A percentile compares a stretch with the other conserved stretches of the same genome.
These are phyloP conservation scores for Sorex maritimensis DNA, from an alignment of 2,797 vertebrate genomes.

Conservation along the genomic window DNA sequence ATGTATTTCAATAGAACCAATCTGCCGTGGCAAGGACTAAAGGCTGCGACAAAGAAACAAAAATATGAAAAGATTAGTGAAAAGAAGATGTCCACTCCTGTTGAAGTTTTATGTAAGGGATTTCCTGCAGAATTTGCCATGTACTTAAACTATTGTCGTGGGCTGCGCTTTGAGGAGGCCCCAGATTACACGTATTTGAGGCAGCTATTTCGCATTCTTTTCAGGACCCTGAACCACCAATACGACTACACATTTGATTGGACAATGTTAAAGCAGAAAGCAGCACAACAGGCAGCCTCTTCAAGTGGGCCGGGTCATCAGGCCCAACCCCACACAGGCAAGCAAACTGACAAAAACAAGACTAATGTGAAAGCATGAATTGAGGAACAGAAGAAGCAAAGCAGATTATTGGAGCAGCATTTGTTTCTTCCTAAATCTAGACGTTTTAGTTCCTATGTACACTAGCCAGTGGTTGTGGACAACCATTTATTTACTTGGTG, in stretches of 20 bases:
- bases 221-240: slow-evolving; percentile 95
- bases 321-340: slow-evolving; percentile 99
- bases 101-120: slow-evolving; percentile 94
- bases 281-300: too few species aligned
- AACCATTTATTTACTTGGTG: slow-evolving; percentile 95
- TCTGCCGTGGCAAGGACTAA: slow-evolving; percentile 94
- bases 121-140: slow-evolving; percentile 93
- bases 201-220: slow-evolving; percentile 94
- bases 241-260: slow-evolving; percentile 90
- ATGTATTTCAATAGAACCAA: slow-evolving; percentile 96
- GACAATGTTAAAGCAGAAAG: too few species aligned
- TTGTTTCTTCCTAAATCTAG: slow-evolving; percentile 95
- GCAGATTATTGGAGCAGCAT: slow-evolving; percentile 95
- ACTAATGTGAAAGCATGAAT: slow-evolving; percentile 99
- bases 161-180: slow-evolving; percentile 5
- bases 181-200: slow-evolving; percentile 89
- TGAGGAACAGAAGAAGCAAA: slow-evolving; percentile 93
- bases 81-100: slow-evolving; percentile 95
- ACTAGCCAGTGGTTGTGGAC: slow-evolving; percentile 94
- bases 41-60: slow-evolving; percentile 89
- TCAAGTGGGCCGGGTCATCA: too few species aligned
- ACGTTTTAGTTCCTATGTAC: slow-evolving; percentile 95
- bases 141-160: slow-evolving; percentile 6
- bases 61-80: slow-evolving; percentile 94
- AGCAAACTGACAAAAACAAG: slow-evolving; percentile 99